Percentiles rank a stretch among this genome's conserved stretches.
Conservation (phyloP, 1,140 invertebrate genomes). For the Archegozetes longisetosus region DNA sequence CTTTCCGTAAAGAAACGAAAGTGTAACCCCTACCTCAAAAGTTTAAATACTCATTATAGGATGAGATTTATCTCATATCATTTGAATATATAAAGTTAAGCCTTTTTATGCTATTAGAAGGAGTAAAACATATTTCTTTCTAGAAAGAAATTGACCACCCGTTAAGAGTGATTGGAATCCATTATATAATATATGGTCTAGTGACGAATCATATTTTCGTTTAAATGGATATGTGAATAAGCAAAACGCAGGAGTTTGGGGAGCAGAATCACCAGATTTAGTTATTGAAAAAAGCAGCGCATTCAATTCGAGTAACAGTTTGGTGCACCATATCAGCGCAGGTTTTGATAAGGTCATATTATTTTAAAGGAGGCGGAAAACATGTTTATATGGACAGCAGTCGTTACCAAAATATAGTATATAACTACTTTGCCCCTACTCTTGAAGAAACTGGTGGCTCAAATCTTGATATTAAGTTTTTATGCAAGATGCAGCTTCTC, state of each 20-base stretch:
- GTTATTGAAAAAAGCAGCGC: neutral
- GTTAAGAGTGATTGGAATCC: neutral
- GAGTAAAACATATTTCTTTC: too few species aligned
- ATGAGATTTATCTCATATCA: too few species aligned
- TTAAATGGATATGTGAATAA: constrained; percentile 17
- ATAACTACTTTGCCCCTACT: neutral
- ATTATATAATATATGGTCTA: neutral
- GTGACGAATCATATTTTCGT: constrained; percentile 8
- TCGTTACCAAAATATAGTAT: neutral
- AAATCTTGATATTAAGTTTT: neutral
- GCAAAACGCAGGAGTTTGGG: constrained; percentile 20
- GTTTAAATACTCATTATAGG: too few species aligned
- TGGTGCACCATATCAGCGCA: constrained; percentile 3
- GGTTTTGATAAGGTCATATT: constrained; percentile 2
- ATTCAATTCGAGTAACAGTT: neutral
- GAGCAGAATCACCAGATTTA: constrained; percentile 16
- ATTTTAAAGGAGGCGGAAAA: neutral
- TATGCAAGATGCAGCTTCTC: neutral
- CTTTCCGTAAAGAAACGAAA: too few species aligned
- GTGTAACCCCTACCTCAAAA: too few species aligned
- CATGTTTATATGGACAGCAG: neutral
- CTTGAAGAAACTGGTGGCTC: neutral
- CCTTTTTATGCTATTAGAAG: too few species aligned
- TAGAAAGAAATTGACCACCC: too few species aligned
- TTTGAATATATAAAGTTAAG: too few species aligned